phyloP scores from a whole-genome alignment of 2,113 vertebrate species.

The Apodemus speciosus region DNA sequence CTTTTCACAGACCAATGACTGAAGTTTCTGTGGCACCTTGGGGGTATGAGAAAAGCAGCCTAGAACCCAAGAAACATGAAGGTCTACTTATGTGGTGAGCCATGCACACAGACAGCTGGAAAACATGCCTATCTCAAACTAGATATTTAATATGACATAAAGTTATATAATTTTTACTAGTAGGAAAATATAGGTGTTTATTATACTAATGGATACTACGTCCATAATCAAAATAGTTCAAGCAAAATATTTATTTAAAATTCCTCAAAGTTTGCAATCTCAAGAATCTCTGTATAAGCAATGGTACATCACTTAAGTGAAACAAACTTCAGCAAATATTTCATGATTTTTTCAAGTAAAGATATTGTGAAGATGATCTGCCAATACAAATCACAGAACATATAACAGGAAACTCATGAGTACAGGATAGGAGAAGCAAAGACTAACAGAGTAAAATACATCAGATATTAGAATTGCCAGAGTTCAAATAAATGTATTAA shows the following conservation, averaged over 20 bases:
- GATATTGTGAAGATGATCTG: not conserved
- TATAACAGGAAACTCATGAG: not conserved
- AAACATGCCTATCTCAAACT: not conserved
- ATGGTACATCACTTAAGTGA: not conserved
- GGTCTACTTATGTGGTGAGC: not conserved
- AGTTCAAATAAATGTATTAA: not conserved
- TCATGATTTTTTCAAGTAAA: conserved; percentile 24
- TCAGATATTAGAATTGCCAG: conserved; percentile 40
- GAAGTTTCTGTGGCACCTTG: conserved; percentile 5
- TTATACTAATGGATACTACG: not conserved
- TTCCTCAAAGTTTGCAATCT: not conserved
- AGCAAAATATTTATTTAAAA: conserved; percentile 23
- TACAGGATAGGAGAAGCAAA: not conserved
- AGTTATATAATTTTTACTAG: not conserved
- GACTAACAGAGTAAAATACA: not conserved
- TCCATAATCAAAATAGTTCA: not conserved
- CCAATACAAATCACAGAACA: not conserved
- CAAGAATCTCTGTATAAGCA: not conserved
- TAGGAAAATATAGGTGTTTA: not conserved
- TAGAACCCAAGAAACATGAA: not conserved
- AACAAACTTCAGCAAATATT: conserved; percentile 12
- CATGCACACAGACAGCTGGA: not conserved
- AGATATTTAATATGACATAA: not conserved
- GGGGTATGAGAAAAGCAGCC: not conserved
- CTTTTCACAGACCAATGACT: not conserved